Evolutionary conservation across 2,113 vertebrate species (phyloP).

Genomic region (Cryptomyrus ogoouensis): DNA sequence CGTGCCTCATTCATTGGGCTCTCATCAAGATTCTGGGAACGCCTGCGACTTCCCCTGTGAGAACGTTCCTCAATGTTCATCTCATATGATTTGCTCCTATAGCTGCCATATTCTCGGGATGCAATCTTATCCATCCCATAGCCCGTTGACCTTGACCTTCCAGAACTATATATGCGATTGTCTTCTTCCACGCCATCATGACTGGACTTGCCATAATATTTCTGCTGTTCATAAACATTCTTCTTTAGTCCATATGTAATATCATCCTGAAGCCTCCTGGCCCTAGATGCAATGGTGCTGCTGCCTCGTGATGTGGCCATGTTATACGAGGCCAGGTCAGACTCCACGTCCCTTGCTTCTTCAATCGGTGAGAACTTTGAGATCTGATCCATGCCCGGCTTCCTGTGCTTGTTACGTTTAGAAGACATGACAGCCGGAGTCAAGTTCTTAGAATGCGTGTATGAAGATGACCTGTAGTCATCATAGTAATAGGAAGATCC

Average conservation of each 20-base stretch:
- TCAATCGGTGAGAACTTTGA: conserved; percentile 98
- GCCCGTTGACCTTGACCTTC: conserved; percentile 77
- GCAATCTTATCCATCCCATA: conserved; percentile 83
- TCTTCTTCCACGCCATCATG: conserved; percentile 71
- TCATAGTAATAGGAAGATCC: conserved; percentile 76
- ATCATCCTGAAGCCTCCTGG: conserved; percentile 80
- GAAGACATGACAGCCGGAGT: conserved; percentile 83
- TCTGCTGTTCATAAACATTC: conserved; percentile 74
- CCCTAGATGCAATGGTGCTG: conserved; percentile 64
- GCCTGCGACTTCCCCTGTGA: conserved; percentile 69
- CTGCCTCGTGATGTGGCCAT: conserved; percentile 51
- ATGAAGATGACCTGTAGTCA: conserved; percentile 70
- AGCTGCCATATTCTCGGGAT: conserved; percentile 64
- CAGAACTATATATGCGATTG: conserved; percentile 69
- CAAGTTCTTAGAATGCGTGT: conserved; percentile 75
- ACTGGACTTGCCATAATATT: conserved; percentile 65
- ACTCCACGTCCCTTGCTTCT: conserved; percentile 93
- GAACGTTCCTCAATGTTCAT: conserved; percentile 69
- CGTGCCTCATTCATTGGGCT: conserved; percentile 76
- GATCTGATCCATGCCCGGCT: conserved; percentile 93
- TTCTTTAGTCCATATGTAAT: conserved; percentile 89
- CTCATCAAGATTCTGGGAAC: conserved; percentile 85
- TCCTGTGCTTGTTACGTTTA: conserved; percentile 95
- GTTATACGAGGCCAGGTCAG: conserved; percentile 84
- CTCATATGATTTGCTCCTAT: conserved; percentile 87